Evolutionary conservation across 2,797 vertebrate genomes (phyloP).

Genomic region (Jordanella pulchra): DNA sequence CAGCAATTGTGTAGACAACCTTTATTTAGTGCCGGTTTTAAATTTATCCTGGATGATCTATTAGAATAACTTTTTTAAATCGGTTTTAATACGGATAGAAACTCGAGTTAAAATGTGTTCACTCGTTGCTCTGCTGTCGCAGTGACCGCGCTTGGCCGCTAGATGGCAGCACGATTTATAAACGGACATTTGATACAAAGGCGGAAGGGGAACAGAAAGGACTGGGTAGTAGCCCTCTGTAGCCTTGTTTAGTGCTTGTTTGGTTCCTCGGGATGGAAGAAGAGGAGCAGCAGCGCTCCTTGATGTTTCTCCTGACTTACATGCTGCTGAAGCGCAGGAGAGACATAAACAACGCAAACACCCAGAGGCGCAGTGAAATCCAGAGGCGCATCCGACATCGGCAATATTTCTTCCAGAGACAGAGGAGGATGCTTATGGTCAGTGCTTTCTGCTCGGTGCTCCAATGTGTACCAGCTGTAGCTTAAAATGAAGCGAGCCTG

Average conservation of each 20-base stretch:
- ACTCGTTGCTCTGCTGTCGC: not conserved
- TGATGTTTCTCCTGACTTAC: conserved; percentile 78
- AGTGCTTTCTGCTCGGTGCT: conserved; percentile 10
- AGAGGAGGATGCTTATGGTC: conserved; percentile 81
- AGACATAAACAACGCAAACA: conserved; percentile 64
- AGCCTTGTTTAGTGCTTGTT: not conserved
- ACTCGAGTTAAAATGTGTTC: not conserved
- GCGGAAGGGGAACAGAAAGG: conserved; percentile 38
- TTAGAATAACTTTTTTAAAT: not conserved
- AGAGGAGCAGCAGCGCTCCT: conserved; percentile 55
- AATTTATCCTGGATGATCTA: too few relatives aligned
- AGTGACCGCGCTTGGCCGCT: conserved; percentile 8
- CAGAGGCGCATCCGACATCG: conserved; percentile 78
- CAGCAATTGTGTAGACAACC: not conserved
- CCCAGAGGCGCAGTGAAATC: conserved; percentile 71
- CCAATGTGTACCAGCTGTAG: not conserved
- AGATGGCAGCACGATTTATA: conserved; percentile 42
- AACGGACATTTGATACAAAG: not conserved
- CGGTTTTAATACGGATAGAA: not conserved
- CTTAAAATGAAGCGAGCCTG: not conserved
- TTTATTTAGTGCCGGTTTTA: not conserved
- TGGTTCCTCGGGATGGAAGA: conserved; percentile 60
- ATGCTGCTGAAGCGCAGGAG: conserved; percentile 79
- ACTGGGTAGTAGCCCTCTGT: not conserved
- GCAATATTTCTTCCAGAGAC: conserved; percentile 81